Conservation (phyloP, 1,140 invertebrate species). For the Linepithema humile region DNA sequence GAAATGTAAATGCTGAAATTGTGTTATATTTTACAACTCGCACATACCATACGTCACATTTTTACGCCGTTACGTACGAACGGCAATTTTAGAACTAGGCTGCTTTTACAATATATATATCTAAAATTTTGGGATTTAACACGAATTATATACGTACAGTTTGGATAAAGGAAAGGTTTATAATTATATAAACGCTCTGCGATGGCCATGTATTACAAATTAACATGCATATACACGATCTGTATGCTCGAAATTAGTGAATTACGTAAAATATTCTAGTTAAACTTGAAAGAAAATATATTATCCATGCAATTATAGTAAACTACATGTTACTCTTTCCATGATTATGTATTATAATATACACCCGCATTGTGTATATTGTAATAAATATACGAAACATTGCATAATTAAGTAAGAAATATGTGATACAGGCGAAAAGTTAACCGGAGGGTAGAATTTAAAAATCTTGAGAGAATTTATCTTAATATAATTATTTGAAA, state of each 20-base stretch:
- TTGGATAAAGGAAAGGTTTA: not conserved
- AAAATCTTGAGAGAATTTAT: slow-evolving; percentile 13
- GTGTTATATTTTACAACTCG: slow-evolving; percentile 1
- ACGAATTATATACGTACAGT: slow-evolving; percentile 23
- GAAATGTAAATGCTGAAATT: not conserved
- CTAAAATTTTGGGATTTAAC: slow-evolving; percentile 46
- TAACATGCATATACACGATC: slow-evolving; percentile 8
- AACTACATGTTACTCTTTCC: slow-evolving; percentile 1
- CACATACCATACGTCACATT: not conserved
- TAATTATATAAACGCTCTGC: slow-evolving; percentile 4
- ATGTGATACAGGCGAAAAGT: slow-evolving; percentile 15
- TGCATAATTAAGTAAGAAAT: slow-evolving; percentile 9
- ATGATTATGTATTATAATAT: slow-evolving; percentile 8
- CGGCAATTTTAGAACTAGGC: slow-evolving; percentile 51
- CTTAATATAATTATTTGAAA: slow-evolving; percentile 50
- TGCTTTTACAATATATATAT: slow-evolving; percentile 30
- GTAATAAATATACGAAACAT: slow-evolving; percentile 9
- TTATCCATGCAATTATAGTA: slow-evolving; percentile 12
- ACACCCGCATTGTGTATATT: not conserved
- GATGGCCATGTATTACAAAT: slow-evolving; percentile 49
- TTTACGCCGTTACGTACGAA: slow-evolving; percentile 34
- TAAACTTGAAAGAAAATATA: slow-evolving; percentile 14
- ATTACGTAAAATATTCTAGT: slow-evolving; percentile 9
- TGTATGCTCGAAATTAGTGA: slow-evolving; percentile 31
- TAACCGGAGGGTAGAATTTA: not conserved